Conservation (phyloP, 1,140 invertebrate species). For the Bombus soroeensis region DNA sequence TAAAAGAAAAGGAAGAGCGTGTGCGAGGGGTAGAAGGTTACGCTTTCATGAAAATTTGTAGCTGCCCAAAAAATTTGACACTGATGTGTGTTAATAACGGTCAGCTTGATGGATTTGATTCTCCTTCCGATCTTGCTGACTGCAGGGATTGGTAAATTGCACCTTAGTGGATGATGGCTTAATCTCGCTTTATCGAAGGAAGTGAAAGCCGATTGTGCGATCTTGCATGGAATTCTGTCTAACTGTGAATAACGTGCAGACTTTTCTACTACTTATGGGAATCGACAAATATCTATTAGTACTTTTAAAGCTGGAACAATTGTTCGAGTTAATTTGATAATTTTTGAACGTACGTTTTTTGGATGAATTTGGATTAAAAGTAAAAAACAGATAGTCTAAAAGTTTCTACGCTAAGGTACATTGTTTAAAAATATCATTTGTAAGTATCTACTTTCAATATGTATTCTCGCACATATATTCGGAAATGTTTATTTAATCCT, state of each 20-base stretch:
- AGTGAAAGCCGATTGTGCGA: not conserved
- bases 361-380: no score
- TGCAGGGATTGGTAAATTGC: slow-evolving; percentile 8
- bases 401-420: no score
- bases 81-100: not conserved
- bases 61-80: not conserved
- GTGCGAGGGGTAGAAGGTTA: not conserved
- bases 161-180: not conserved
- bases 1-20: no score
- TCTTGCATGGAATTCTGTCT: not conserved
- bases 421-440: no score
- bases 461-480: no score
- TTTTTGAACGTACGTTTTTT: no score
- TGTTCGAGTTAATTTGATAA: no score
- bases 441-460: no score
- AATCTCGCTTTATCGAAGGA: not conserved
- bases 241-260: not conserved
- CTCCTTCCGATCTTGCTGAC: slow-evolving; percentile 1
- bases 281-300: no score
- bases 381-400: no score
- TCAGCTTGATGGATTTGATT: slow-evolving; percentile 7
- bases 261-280: not conserved
- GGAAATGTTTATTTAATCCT: no score
- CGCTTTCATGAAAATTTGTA: slow-evolving; percentile 20
- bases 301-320: no score